Base-by-base conservation (phyloP, 2,888 invertebrate genomes). In the Tryphoninae sp. region DNA sequence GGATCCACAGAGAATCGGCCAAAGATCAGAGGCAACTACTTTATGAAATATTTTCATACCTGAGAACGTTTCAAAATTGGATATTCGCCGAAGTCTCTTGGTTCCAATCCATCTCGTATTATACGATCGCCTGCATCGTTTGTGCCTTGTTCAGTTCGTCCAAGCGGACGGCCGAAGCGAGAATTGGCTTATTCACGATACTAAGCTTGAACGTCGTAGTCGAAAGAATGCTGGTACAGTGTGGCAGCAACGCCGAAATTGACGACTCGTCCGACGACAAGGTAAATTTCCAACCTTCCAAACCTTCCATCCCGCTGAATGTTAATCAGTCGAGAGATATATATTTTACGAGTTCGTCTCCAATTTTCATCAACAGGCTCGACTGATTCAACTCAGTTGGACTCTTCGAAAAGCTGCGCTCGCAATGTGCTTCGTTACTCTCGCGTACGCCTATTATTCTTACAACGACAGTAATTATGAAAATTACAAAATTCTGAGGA, bases 11-110 rank as follows among this genome's bases (percentile, higher is more conserved):
- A 85, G 90, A 92, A 78, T 92, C 93, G 0, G 93, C 94, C 0
- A 90, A 92, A 61, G 93, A 94, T 86, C 95, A 95, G 87, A 92
- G 93, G 79, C 92, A 93, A 83, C 88, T 95, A 62, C 92, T 95
- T 53, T 91, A 92, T 82, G 93, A 94, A 85, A 92, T 95, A 64
- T 94, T 94, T 86, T 92, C 93, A 19, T 93, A 93, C 77, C 89
- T 95, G 53, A 90, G 92, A 13, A 92, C 92, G 67, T 92, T 95
- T 79, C 95, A 95, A 89, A 91, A 92, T 62, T 93, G 95, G 93
- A 92, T 95, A 76, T 90, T 95, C 7, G 94, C 94, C 3, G 95
- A 95, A 92, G 92, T 95, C 71, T 94, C 94, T 0, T 94, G 95
- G 92, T 91, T 95, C 78, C 95, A 95, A 88, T 94, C 94, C 0